Evolutionary conservation across 2,888 invertebrate genomes (phyloP).

Genomic region (Fragum sueziense): DNA sequence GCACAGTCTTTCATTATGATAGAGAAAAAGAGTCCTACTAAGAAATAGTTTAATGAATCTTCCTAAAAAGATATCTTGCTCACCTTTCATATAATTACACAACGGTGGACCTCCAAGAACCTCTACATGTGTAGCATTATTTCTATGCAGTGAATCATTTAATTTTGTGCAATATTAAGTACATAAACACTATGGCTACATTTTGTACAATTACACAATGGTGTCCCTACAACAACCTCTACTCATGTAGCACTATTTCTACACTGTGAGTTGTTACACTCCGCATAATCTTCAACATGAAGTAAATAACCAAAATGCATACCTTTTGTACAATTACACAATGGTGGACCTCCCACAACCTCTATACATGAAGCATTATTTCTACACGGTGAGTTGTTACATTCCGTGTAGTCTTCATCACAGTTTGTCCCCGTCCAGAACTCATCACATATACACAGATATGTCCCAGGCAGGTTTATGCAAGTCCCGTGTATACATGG

Average conservation of each 20-base stretch:
- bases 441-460: conserved; percentile 90
- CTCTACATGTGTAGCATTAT: conserved; percentile 78
- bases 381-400: conserved; percentile 60
- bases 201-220: conserved; percentile 47
- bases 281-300: conserved; percentile 65
- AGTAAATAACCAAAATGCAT: too few species aligned
- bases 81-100: conserved; percentile 56
- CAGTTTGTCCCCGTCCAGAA: conserved; percentile 74
- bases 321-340: conserved; percentile 56
- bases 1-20: too few species aligned
- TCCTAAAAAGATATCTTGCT: too few species aligned
- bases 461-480: conserved; percentile 90
- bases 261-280: conserved; percentile 64
- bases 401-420: conserved; percentile 66
- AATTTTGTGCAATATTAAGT: conserved; percentile 67
- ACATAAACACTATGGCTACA: too few species aligned
- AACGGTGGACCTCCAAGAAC: conserved; percentile 52
- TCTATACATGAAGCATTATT: conserved; percentile 79
- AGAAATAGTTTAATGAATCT: too few species aligned
- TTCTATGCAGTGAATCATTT: conserved; percentile 59
- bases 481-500: conserved; percentile 85
- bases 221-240: conserved; percentile 58
- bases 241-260: conserved; percentile 78
- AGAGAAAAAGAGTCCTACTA: too few species aligned
- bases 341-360: conserved; percentile 53